Base-by-base conservation (phyloP, 2,113 vertebrate species). In the Chionodraco myersi region DNA sequence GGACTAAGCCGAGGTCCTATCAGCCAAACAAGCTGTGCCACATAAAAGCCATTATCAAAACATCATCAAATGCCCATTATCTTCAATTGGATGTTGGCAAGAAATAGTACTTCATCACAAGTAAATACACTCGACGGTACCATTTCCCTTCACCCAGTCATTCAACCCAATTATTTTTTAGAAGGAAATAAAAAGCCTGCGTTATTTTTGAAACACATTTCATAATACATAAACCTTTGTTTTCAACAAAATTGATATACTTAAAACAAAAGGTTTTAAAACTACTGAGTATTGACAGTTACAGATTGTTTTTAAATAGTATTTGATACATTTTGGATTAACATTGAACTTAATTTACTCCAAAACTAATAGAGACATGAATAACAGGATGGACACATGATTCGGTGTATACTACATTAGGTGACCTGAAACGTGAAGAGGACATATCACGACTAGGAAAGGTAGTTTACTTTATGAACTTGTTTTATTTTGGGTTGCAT, bases 31-130 rank as follows among this genome's bases (percentile, higher is more conserved):
- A 75, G 60, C 70, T 51, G 30, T 59, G 79, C 60, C 79, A 80
- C 85, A 82, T 72, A 71, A 79, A 21, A 65, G 62, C 61, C 63
- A 65, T 65, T 74, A 86, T 62, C 66, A 83, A 83, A 78, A 51
- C 77, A 79, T 66, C 72, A 88, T 84, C 77, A 91, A 80, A 83
- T 75, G 51, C 23, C 69, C 48, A 79, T 87, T 83, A 82, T 78
- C 72, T 75, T 56, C 48, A 80, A 78, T 67, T 69, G 57, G 61
- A 26, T n/a, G 23, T 8, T 75, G 72, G 78, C 75, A 68, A 60
- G 34, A 83, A 75, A 73, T 11, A 21, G 51, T 16, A 10, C 41
- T 73, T 77, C 26, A 73, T 80, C 70, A 57, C 56, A 70, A 61
- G 49, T 67, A 71, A 85, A 80, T 47, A 72, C 64, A 66, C 54